Conservation (phyloP, 2,888 invertebrate genomes). For the Acanthacorydalis orientalis region DNA sequence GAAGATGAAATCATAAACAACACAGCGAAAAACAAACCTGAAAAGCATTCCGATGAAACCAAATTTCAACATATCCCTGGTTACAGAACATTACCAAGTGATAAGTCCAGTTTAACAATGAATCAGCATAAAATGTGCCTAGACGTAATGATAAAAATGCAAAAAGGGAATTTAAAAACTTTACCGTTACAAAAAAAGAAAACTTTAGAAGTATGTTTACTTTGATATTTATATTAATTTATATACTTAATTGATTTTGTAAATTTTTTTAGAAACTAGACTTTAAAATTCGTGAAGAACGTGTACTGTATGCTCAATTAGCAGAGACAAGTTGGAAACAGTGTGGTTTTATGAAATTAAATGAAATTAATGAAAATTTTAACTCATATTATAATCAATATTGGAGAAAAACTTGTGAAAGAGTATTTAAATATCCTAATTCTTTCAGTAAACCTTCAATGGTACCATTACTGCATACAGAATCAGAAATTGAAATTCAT, state of each 20-base stretch:
- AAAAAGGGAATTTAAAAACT: not conserved
- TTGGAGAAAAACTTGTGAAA: not conserved
- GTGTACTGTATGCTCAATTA: not conserved
- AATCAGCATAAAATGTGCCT: not conserved
- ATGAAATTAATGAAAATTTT: not conserved
- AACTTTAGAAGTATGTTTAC: too few species aligned
- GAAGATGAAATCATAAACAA: not conserved
- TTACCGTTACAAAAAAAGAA: too few species aligned
- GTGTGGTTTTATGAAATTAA: not conserved
- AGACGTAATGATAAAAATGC: not conserved
- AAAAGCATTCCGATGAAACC: not conserved
- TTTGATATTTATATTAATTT: too few species aligned
- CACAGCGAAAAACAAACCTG: not conserved
- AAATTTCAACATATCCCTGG: not conserved
- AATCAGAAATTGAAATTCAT: not conserved
- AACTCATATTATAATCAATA: not conserved
- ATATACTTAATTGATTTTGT: not conserved
- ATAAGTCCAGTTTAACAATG: not conserved
- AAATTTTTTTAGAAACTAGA: constrained; percentile 1
- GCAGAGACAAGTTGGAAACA: not conserved
- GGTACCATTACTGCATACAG: not conserved
- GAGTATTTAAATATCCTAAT: not conserved
- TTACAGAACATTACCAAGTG: not conserved
- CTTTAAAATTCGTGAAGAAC: not conserved
- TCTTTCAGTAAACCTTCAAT: not conserved